Evolutionary conservation across 2,888 invertebrate genomes (phyloP), one percentile per base, ranked within the genome.

Genomic region (Ormyrus labotus): DNA sequence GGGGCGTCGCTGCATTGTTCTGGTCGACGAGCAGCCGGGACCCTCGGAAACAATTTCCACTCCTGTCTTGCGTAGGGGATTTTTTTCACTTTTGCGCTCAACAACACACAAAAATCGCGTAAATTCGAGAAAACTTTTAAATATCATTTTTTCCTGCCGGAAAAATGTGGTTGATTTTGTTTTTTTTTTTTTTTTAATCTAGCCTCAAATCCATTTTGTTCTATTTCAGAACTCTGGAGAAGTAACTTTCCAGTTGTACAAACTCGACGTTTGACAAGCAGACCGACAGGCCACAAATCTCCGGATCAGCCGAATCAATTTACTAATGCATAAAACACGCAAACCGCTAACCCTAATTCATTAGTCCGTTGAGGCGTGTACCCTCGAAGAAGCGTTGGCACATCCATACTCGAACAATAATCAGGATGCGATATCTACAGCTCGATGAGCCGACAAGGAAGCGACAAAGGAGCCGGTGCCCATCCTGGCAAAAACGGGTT

Each of bases 301-400:
- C 67, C 48, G 71, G 67, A 76, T 80, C 64, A 65, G 19, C 67
- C 64, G 70, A 77, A 65, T 80, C 75, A 80, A 75, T 80, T 80
- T 80, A 71, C 70, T 76, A 80, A 80, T 80, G 67, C 71, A 75
- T 75, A 80, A 80, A 80, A 80, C 80, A 50, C 75, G 67, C 67
- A 67, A 71, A 70, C 75, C 71, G 57, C 60, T 60, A 61, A 76
- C 67, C 61, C 67, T 75, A 80, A 80, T 80, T 80, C 65, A 80
- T 76, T 80, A 75, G 75, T 61, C 75, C 67, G 71, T 53, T 45
- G 70, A 71, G 58, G 11, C n/a, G 19, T 13, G 51, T 50, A 58
- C 10, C 61, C 34, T 10, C 63, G 34, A 73, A 68, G 72, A 72
- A 64, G 50, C 60, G 6, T 8, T 7, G 45, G 13, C 47, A 11